Evolutionary conservation across 2,113 vertebrate species (phyloP).

Genomic region (Antigone vipio): DNA sequence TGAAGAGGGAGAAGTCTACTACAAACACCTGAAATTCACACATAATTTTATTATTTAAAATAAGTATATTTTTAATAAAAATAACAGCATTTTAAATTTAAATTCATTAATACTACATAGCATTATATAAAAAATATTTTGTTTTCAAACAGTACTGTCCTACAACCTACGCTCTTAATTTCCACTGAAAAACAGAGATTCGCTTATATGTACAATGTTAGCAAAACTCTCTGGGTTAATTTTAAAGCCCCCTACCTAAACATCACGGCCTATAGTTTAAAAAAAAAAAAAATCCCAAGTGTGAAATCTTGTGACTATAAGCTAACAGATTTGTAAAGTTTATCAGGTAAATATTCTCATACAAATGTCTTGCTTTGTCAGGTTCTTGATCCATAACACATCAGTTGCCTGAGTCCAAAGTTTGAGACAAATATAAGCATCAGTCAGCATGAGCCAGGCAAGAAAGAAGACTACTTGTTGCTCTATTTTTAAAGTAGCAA

Average conservation of each 20-base stretch:
- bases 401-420: neutral
- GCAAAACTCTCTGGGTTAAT: neutral
- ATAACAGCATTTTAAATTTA: neutral
- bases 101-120: neutral
- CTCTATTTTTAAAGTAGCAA: neutral
- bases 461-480: neutral
- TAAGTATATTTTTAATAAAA: neutral
- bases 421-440: neutral
- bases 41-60: neutral
- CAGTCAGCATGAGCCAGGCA: neutral
- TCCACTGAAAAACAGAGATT: neutral
- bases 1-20: neutral
- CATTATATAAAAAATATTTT: neutral
- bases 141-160: neutral
- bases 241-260: neutral
- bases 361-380: neutral
- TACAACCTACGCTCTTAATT: neutral
- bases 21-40: neutral
- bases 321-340: neutral
- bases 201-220: neutral
- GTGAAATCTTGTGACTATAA: neutral
- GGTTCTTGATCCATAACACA: neutral
- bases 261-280: neutral
- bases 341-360: neutral
- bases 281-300: neutral